phyloP scores from a whole-genome alignment of 2,888 invertebrate genomes.

The Chrysomela aeneicollis region DNA sequence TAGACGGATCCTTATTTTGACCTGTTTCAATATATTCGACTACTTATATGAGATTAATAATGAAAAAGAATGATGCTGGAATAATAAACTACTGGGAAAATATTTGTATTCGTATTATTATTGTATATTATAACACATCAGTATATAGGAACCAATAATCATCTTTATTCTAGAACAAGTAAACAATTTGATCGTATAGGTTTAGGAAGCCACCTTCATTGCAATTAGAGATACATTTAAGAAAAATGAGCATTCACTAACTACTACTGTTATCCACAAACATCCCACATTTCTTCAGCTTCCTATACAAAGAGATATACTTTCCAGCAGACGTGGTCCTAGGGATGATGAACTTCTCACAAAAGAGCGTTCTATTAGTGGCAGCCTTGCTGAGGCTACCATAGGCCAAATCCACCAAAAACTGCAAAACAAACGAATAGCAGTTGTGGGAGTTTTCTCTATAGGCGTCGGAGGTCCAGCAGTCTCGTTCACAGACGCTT shows the following conservation, averaged over 20 bases:
- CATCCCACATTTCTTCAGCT: constrained; percentile 67
- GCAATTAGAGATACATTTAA: too few species aligned
- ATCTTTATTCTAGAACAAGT: neutral
- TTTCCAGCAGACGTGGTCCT: constrained; percentile 83
- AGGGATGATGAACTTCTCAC: constrained; percentile 82
- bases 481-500: constrained; percentile 69
- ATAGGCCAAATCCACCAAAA: constrained; percentile 76
- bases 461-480: constrained; percentile 76
- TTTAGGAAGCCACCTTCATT: too few species aligned
- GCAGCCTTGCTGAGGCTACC: constrained; percentile 76
- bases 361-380: constrained; percentile 73
- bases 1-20: too few species aligned
- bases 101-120: neutral
- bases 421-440: constrained; percentile 85
- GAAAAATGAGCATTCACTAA: too few species aligned
- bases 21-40: too few species aligned
- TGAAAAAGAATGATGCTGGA: too few species aligned
- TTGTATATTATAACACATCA: neutral
- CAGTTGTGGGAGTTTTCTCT: constrained; percentile 83
- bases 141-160: neutral
- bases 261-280: constrained; percentile 62
- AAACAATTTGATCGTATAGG: too few species aligned
- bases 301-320: constrained; percentile 83
- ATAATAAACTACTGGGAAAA: too few species aligned
- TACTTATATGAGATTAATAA: too few species aligned